Conservation (phyloP, 2,888 invertebrate genomes). For the Spodoptera exigua region DNA sequence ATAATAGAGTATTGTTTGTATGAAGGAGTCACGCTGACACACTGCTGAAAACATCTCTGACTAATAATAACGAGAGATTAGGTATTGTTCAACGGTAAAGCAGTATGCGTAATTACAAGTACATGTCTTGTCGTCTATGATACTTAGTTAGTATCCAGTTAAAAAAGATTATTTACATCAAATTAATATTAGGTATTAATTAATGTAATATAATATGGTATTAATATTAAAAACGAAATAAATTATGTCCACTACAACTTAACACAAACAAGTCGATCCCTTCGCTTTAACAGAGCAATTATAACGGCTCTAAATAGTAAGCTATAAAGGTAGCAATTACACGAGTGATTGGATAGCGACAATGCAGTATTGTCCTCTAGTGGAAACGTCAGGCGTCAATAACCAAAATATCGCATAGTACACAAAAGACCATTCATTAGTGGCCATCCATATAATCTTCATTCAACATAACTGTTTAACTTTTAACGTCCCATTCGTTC, state of each 20-base stretch:
- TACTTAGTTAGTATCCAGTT: too few relatives aligned
- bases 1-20: constrained; percentile 61
- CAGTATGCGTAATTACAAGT: constrained; percentile 26
- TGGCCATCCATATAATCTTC: constrained; percentile 26
- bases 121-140: constrained; percentile 5
- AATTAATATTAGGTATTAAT: too few relatives aligned
- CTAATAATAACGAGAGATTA: constrained; percentile 60
- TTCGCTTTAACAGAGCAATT: constrained; percentile 27
- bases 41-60: constrained; percentile 61
- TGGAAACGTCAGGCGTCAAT: constrained; percentile 58
- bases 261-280: constrained; percentile 3
- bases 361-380: constrained; percentile 66
- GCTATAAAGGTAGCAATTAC: constrained; percentile 57
- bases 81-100: constrained; percentile 34
- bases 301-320: constrained; percentile 20
- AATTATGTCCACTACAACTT: too few relatives aligned
- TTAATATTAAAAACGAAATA: too few relatives aligned
- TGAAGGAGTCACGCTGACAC: constrained; percentile 60
- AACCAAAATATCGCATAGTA: constrained; percentile 47
- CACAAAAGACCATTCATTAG: constrained; percentile 41
- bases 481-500: constrained; percentile 35
- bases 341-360: constrained; percentile 75
- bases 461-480: constrained; percentile 27
- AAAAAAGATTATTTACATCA: too few relatives aligned
- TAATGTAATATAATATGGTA: too few relatives aligned